phyloP scores from a whole-genome alignment of 2,888 invertebrate species.

The Megastigmus dorsalis region DNA sequence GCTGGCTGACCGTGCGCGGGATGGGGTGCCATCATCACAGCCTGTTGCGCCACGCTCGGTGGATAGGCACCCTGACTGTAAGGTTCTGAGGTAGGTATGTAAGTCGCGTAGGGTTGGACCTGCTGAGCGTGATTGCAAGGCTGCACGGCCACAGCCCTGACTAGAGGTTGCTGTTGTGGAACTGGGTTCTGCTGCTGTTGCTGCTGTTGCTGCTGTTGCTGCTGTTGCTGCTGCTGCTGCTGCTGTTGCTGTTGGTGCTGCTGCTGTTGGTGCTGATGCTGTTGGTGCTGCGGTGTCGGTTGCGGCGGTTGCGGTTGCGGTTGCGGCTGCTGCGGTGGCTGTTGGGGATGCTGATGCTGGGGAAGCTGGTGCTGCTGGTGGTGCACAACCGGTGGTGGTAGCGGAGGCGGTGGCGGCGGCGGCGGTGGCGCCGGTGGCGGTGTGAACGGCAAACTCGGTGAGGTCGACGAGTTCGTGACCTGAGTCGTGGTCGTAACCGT shows the following conservation, averaged over 20 bases:
- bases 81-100: slow-evolving; percentile 68
- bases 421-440: slow-evolving; percentile 60
- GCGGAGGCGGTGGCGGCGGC: slow-evolving; percentile 47
- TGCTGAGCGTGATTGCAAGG: slow-evolving; percentile 64
- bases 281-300: slow-evolving; percentile 48
- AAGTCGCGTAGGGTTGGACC: slow-evolving; percentile 64
- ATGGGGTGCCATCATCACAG: slow-evolving; percentile 67
- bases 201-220: slow-evolving; percentile 53
- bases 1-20: slow-evolving; percentile 61
- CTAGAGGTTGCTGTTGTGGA: slow-evolving; percentile 64
- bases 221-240: slow-evolving; percentile 41
- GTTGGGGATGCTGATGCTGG: slow-evolving; percentile 35
- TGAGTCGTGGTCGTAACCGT: slow-evolving; percentile 43
- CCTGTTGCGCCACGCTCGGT: slow-evolving; percentile 61
- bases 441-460: slow-evolving; percentile 68
- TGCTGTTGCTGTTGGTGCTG: no score
- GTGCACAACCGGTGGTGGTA: slow-evolving; percentile 47
- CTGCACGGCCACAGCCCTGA: slow-evolving; percentile 66
- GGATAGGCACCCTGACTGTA: slow-evolving; percentile 65
- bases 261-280: slow-evolving; percentile 41
- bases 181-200: slow-evolving; percentile 48
- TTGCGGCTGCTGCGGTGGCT: slow-evolving; percentile 47
- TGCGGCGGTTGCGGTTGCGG: slow-evolving; percentile 53
- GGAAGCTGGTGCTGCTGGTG: slow-evolving; percentile 25
- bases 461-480: slow-evolving; percentile 69